A percentile compares a stretch with the other conserved stretches of the same genome.
Conservation (phyloP, 2,888 invertebrate species). For the Boloria selene region DNA sequence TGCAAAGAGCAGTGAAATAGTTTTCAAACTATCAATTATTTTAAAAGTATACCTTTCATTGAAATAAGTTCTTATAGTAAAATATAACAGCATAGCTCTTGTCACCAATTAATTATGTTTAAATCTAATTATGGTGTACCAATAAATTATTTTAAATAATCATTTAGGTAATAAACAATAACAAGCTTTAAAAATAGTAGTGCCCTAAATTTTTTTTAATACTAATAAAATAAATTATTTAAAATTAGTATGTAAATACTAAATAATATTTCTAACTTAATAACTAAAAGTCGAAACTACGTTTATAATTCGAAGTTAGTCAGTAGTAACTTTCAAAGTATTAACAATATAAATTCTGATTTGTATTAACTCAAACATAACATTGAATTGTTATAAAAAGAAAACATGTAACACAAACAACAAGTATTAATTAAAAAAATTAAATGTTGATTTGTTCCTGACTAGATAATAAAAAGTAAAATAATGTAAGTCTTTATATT, state of each 20-base stretch:
- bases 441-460: neutral
- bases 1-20: too few relatives aligned
- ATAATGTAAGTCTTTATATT: neutral
- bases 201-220: neutral
- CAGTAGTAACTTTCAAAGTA: conserved; percentile 39
- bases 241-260: conserved; percentile 5
- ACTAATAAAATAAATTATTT: conserved; percentile 4
- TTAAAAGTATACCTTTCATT: too few relatives aligned
- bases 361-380: conserved; percentile 33
- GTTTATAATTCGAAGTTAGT: conserved; percentile 26
- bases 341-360: conserved; percentile 46
- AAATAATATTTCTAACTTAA: conserved; percentile 13
- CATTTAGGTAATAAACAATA: neutral
- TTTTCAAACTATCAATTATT: too few relatives aligned
- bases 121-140: neutral
- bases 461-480: too few relatives aligned
- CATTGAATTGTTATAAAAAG: conserved; percentile 19
- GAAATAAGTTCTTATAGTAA: too few relatives aligned
- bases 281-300: conserved; percentile 41
- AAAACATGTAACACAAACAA: neutral
- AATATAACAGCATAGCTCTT: too few relatives aligned
- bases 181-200: conserved; percentile 6
- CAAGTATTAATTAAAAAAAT: conserved; percentile 1
- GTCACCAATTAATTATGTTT: neutral
- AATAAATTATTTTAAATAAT: conserved; percentile 1